Base-by-base conservation (phyloP, 1,140 invertebrate species). In the Idris sp. region DNA sequence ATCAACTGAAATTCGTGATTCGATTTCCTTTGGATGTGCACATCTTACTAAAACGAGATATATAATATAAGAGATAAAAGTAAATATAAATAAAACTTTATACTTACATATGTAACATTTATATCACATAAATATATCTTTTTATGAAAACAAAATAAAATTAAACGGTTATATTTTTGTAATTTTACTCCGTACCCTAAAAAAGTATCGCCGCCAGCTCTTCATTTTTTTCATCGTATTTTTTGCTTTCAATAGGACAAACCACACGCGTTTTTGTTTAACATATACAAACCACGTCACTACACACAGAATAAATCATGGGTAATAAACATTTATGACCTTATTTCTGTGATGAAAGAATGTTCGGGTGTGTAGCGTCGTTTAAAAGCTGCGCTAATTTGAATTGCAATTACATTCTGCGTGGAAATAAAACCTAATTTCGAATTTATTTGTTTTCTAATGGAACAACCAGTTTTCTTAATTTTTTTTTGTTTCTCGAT, bases 241-340 rank as follows among this genome's bases (percentile, higher is more conserved):
- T 16, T n/a, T 10, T 16, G 8, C 10, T 28, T 31, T 51, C 41
- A 43, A 26, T 46, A 28, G 41, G 19, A 38, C 56, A 59, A 38
- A 28, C 35, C 41, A 7, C 16, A 11, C 22, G 19, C 30, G 19
- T 19, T 41, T 56, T 41, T 54, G 11, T 56, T 5, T n/a, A 25
- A 19, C 38, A 38, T 16, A 18, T 56, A 26, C 26, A 43, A 30
- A 31, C 6, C 26, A 7, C 26, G 28, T 46, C 31, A 28, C 16
- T 28, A 19, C 22, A 46, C 31, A 41, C 35, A 7, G 58, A 49
- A 62, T 62, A 51, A 51, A 62, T 62, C 58, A 51, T 43, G 36
- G 16, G 58, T 62, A 51, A 62, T 62, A 14, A 62, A 62, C 49
- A 62, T 62, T 40, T 62, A 62, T 62, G 46, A 28, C 28, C 44